Evolutionary conservation across 1,140 invertebrate genomes (phyloP).

Genomic region (Bombus cullumanus): DNA sequence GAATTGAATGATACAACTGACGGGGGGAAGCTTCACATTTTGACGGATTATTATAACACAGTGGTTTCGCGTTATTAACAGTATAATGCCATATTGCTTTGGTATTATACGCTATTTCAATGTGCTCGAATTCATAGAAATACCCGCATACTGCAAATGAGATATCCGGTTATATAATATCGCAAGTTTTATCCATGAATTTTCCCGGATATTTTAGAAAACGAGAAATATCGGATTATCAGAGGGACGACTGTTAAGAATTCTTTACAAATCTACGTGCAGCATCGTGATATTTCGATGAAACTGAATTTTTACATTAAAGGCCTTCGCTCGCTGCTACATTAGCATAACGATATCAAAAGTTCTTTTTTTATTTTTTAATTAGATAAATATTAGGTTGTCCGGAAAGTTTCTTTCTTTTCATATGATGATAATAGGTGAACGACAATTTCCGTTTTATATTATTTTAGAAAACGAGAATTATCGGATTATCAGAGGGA

Average conservation of each 20-base stretch:
- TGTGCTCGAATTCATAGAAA: slow-evolving; percentile 58
- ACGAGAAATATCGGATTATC: slow-evolving; percentile 5
- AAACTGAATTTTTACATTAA: neutral
- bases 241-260: neutral
- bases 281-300: neutral
- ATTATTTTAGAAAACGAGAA: too few species aligned
- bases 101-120: slow-evolving; percentile 66
- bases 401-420: too few species aligned
- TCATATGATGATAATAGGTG: too few species aligned
- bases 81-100: slow-evolving; percentile 59
- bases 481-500: too few species aligned
- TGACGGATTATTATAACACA: slow-evolving; percentile 70
- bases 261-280: neutral
- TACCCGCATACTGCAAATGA: slow-evolving; percentile 61
- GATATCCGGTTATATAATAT: slow-evolving; percentile 55
- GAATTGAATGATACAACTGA: slow-evolving; percentile 65
- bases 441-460: too few species aligned
- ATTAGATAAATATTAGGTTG: too few species aligned
- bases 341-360: neutral
- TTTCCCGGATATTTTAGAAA: slow-evolving; percentile 6
- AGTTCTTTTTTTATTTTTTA: too few species aligned
- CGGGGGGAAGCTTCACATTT: slow-evolving; percentile 59
- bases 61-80: slow-evolving; percentile 70
- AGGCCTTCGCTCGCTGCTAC: fast-evolving
- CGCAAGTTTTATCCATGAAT: slow-evolving; percentile 48